Base-by-base conservation (phyloP, 2,797 vertebrate genomes). In the Phrynocephalus vlangalii region DNA sequence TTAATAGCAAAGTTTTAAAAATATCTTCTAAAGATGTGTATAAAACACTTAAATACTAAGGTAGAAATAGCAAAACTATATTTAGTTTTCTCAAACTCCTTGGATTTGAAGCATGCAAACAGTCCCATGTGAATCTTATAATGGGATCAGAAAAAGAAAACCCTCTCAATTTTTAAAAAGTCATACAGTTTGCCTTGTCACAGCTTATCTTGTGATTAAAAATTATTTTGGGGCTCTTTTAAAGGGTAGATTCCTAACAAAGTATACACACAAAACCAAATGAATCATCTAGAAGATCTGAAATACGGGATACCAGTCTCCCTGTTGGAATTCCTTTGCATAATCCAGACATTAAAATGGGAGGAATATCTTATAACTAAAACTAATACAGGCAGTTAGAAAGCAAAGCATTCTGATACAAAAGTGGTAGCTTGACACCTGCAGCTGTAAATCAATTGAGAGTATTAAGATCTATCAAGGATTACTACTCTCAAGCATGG, bases 391-490 rank as follows among this genome's bases (percentile, higher is more conserved):
- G 91, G 85, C 92, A 90, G 91, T 94, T 94, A 90, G 92, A 89
- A 94, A 80, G 89, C 87, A 56, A 85, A 56, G 60, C 71, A 60
- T 91, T 94, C 89, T 95, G 92, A 87, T 93, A 94, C 68, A 92
- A 87, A 94, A 95, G 86, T 93, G 90, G 93, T 91, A 63, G 94
- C 80, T 95, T 95, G 92, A 92, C 90, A 94, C 94, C 95, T 94
- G 95, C 93, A 96, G 95, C 93, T 94, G 90, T 83, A 95, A 95
- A 94, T 94, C 93, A 94, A 92, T 91, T 89, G 91, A 92, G 93
- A 94, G 86, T 86, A 87, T 92, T 88, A 87, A 91, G 50, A 92
- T 95, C 91, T 94, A 92, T 95, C 92, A 93, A 92, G 93, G 96
- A 96, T 94, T 92, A 94, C 94, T 94, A 77, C 81, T 94, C 96